phyloP scores from a whole-genome alignment of 2,113 vertebrate genomes.

The Callipepla californica region DNA sequence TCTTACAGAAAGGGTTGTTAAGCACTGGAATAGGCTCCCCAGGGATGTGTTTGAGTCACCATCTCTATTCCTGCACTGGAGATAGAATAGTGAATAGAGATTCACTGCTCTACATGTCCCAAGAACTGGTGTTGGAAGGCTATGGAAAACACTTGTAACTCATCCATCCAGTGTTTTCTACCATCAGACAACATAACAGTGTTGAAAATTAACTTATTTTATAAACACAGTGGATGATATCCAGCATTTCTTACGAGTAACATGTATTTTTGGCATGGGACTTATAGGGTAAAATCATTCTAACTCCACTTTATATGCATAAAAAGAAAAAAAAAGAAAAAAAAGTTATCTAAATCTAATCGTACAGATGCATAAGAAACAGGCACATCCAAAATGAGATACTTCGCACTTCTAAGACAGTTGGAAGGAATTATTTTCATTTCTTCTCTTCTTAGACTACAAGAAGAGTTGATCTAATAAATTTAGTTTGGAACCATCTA shows the following conservation, averaged over 20 bases:
- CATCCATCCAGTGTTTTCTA: background rate
- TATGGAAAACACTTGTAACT: background rate
- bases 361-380: background rate
- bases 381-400: background rate
- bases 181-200: background rate
- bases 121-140: background rate
- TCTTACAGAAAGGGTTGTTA: too few species aligned
- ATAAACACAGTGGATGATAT: background rate
- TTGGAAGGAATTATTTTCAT: background rate
- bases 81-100: too few species aligned
- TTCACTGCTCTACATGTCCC: background rate
- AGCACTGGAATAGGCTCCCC: too few species aligned
- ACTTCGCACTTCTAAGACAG: background rate
- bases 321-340: too few species aligned
- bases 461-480: background rate
- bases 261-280: rapidly evolving
- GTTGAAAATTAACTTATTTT: background rate
- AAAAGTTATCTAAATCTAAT: background rate
- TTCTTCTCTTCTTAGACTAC: background rate
- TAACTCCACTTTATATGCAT: background rate
- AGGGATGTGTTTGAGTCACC: too few species aligned
- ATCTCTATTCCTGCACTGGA: too few species aligned
- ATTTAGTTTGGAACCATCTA: background rate
- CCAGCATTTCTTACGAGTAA: background rate
- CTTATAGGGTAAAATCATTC: background rate